Conservation (phyloP, 2,888 invertebrate genomes). For the Scaptodrosophila latifasciaeformis region DNA sequence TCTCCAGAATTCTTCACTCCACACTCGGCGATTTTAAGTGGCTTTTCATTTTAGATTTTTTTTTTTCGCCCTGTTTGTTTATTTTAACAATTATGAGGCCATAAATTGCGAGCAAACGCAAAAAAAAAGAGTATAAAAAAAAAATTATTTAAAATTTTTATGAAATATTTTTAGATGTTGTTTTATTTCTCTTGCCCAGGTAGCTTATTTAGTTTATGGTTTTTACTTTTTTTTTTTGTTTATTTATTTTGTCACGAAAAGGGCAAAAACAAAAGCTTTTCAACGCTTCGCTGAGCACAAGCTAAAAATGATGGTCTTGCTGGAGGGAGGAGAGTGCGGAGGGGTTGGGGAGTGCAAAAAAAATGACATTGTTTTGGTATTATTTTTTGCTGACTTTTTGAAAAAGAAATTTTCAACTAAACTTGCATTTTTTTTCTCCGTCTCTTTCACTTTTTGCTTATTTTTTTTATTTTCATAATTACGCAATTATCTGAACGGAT, state of each 20-base stretch:
- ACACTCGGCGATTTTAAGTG: not conserved
- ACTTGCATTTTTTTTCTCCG: too few relatives aligned
- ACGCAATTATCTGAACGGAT: constrained; percentile 15
- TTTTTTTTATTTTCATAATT: constrained; percentile 7
- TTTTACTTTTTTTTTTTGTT: not conserved
- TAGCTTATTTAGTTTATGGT: too few relatives aligned
- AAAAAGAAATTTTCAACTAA: too few relatives aligned
- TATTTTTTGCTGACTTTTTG: too few relatives aligned
- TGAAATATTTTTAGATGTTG: too few relatives aligned
- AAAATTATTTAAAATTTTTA: constrained; percentile 8
- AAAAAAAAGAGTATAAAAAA: constrained; percentile 5
- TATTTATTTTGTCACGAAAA: not conserved
- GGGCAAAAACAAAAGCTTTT: too few relatives aligned
- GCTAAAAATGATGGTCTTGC: too few relatives aligned
- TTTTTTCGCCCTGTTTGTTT: constrained; percentile 30
- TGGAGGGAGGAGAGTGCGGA: not conserved
- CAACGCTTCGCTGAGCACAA: too few relatives aligned
- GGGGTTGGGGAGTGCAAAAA: not conserved
- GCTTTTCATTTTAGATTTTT: not conserved
- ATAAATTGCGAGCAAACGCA: constrained; percentile 29
- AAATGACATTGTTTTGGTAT: not conserved
- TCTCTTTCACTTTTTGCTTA: too few relatives aligned
- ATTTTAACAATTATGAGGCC: constrained; percentile 38
- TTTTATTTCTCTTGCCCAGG: too few relatives aligned
- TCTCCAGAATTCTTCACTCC: too few relatives aligned